Percentiles rank a stretch among this genome's conserved stretches.
Evolutionary conservation across 2,797 vertebrate genomes (phyloP).

Genomic region (Onychomys torridus): DNA sequence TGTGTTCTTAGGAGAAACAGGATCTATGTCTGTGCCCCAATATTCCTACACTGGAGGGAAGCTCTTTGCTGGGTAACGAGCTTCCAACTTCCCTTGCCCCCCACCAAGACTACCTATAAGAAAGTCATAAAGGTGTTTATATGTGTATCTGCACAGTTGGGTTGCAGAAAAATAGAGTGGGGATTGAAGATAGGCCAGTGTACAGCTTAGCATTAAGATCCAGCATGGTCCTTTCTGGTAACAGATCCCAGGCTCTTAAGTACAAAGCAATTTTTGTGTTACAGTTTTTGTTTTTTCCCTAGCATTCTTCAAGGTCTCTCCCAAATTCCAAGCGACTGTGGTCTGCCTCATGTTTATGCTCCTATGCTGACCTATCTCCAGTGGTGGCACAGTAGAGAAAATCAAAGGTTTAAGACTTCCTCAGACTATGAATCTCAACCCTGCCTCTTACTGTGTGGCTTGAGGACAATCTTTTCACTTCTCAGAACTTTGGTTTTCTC

Average conservation of each 20-base stretch:
- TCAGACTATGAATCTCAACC: not conserved
- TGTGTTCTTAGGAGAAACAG: not conserved
- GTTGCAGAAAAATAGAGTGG: not conserved
- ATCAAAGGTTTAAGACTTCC: not conserved
- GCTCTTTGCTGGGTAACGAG: not conserved
- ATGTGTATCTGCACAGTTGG: not conserved
- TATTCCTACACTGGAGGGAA: not conserved
- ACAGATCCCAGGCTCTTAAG: not conserved
- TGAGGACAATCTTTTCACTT: not conserved
- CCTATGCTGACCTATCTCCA: not conserved
- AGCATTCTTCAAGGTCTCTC: not conserved
- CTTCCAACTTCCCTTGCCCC: not conserved
- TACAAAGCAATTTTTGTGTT: not conserved
- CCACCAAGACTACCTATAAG: not conserved
- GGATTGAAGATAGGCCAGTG: no score
- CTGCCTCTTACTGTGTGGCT: rapidly evolving
- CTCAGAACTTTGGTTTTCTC: not conserved
- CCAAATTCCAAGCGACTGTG: not conserved
- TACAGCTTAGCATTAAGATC: not conserved
- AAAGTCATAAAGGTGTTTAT: not conserved
- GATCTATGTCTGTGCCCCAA: not conserved
- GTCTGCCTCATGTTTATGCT: not conserved
- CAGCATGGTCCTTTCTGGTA: no score
- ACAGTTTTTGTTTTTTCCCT: not conserved
- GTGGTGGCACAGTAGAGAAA: not conserved